Evolutionary conservation across 2,888 invertebrate species (phyloP), one percentile per base, ranked within the genome.

Genomic region (Ectropis crepuscularia): DNA sequence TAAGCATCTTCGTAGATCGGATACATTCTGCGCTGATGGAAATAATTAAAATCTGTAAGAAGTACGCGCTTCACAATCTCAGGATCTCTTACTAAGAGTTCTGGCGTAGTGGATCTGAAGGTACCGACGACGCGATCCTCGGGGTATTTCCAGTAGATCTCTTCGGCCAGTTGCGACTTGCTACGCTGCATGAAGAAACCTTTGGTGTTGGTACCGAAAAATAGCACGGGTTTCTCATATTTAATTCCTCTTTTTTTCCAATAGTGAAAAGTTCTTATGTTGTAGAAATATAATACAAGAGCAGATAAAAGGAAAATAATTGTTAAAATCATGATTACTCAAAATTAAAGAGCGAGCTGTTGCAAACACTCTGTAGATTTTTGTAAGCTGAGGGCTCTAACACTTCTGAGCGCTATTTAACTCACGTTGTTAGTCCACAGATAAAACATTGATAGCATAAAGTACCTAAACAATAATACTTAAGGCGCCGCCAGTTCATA

Each of bases 51-150:
- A 53, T 88, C 85, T 0, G 75, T 69, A 51, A 51, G 80, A 28
- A 89, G 63, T 46, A 89, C 79, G 10, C 72, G 61, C 51, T 75
- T 82, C 0, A 73, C 75, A n/a, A 88, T 71, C 2, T 86, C 83
- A 6, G 80, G 75, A 67, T 89, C 88, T 38, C 81, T 76, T 8
- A 89, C 69, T 9, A 88, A 66, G 8, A 89, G 73, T 41, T 80
- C 82, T 0, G 88, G 87, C 0, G 74, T 80, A 0, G 70, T 72
- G 5, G 85, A 85, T 67, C 78, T 74, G 63, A 78, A 88, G 42
- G 79, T 77, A 2, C 88, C 88, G 2, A 89, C 78, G 0, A 85
- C 82, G 75, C 80, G 84, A 46, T 88, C 89, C 5, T 80, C 66
- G 0, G 82, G 79, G 59, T 81, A 86, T 49, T 82, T 82, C 4